A percentile compares a stretch with the other conserved stretches of the same genome.
Conservation (phyloP, 2,888 invertebrate genomes). For the Noctua janthina region DNA sequence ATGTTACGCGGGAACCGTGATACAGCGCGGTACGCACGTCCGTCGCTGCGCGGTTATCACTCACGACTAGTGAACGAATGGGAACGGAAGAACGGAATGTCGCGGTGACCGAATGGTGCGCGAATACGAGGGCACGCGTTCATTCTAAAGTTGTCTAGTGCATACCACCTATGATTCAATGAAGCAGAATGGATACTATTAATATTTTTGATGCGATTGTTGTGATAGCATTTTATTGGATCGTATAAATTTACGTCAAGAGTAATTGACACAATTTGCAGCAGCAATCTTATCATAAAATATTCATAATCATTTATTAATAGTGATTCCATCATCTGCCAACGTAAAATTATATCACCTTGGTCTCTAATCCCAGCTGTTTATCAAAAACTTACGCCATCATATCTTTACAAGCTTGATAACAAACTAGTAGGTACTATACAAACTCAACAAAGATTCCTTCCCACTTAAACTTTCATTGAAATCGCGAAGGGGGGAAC, state of each 20-base stretch:
- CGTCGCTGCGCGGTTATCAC: constrained; percentile 79
- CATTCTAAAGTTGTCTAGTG: constrained; percentile 53
- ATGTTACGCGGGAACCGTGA: constrained; percentile 78
- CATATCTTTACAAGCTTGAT: constrained; percentile 27
- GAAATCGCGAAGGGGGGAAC: constrained; percentile 27
- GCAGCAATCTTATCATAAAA: constrained; percentile 38
- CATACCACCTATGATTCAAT: constrained; percentile 49
- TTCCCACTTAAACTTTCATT: constrained; percentile 33
- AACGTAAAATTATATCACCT: constrained; percentile 12
- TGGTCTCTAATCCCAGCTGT: constrained; percentile 28
- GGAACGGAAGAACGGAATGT: constrained; percentile 73
- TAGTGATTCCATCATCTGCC: constrained; percentile 15
- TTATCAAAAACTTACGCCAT: constrained; percentile 23
- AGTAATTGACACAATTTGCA: constrained; percentile 28
- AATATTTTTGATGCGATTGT: constrained; percentile 34
- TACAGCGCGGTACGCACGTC: constrained; percentile 71
- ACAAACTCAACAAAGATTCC: neutral
- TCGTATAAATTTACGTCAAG: constrained; percentile 1
- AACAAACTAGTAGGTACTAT: constrained; percentile 3
- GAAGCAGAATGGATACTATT: constrained; percentile 34
- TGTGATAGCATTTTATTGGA: constrained; percentile 26
- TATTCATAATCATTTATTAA: constrained; percentile 23
- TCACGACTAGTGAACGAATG: constrained; percentile 82
- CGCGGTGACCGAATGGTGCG: constrained; percentile 73
- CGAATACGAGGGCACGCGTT: constrained; percentile 68